Percentiles rank a stretch among this genome's conserved stretches.
Evolutionary conservation across 23 tunicate species (phyloP).

Genomic region (Oikopleura albicans): DNA sequence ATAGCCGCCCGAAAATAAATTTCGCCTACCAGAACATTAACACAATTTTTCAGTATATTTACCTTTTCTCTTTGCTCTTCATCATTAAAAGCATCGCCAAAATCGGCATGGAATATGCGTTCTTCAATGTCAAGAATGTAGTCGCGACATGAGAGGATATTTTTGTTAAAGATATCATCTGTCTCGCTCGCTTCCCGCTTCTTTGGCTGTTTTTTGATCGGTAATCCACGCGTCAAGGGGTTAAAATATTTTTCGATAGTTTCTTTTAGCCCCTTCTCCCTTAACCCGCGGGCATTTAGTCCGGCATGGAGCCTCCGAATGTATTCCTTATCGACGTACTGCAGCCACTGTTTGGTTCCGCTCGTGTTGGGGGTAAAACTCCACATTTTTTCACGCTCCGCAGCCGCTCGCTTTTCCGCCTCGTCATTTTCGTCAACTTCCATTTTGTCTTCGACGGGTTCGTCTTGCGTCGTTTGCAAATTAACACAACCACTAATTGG

Average conservation of each 20-base stretch:
- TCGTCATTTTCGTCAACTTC: not conserved
- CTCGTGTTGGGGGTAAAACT: not conserved
- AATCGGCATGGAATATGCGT: not conserved
- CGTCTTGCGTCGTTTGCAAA: too few species aligned
- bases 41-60: not conserved
- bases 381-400: not conserved
- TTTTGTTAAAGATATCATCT: not conserved
- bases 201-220: not conserved
- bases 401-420: not conserved
- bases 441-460: too few species aligned
- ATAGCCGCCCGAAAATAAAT: too few species aligned
- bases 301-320: not conserved
- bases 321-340: not conserved
- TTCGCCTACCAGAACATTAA: too few species aligned
- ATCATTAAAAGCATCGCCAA: not conserved
- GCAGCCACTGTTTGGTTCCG: not conserved
- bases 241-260: not conserved
- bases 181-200: not conserved
- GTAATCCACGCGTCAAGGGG: not conserved
- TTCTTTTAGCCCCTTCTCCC: not conserved
- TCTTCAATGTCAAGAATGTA: slow-evolving; percentile 11
- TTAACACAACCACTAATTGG: too few species aligned
- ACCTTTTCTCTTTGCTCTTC: not conserved
- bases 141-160: not conserved
- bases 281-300: not conserved